These are phyloP conservation scores for Dromaius novaehollandiae DNA, from an alignment of 2,113 vertebrate species.

Conservation along the genomic window DNA sequence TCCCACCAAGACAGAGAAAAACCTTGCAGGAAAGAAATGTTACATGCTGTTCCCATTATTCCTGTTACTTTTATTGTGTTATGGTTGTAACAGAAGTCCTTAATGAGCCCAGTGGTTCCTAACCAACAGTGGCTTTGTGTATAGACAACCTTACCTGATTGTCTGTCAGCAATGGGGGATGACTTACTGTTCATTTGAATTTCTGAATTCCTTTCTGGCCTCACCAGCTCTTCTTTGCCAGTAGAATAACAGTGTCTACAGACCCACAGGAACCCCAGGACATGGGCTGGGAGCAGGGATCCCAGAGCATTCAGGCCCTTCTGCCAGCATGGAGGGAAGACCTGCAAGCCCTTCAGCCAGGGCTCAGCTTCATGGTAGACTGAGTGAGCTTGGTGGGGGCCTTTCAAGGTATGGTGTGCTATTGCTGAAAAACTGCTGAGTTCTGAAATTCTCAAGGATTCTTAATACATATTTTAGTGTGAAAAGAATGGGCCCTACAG, in stretches of 20 bases:
- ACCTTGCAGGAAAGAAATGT: neutral
- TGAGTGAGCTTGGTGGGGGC: too few relatives aligned
- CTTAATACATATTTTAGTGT: neutral
- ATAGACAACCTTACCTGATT: neutral
- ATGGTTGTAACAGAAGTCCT: neutral
- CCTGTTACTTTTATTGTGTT: neutral
- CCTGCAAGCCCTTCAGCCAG: neutral
- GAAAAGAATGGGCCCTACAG: neutral
- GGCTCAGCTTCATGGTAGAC: neutral
- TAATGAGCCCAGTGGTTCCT: neutral
- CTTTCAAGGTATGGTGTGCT: neutral
- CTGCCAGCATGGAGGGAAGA: neutral
- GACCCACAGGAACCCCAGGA: neutral
- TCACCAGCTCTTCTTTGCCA: neutral
- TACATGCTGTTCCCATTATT: neutral
- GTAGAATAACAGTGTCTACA: neutral
- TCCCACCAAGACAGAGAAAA: neutral
- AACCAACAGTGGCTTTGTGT: neutral
- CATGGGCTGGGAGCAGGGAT: too few relatives aligned
- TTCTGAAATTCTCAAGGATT: neutral
- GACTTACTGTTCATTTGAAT: neutral
- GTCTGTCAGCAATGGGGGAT: neutral
- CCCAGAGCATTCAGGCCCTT: too few relatives aligned
- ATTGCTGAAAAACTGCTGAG: neutral
- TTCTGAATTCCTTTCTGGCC: neutral